These are phyloP conservation scores for Platyscapa corneri DNA, from an alignment of 1,140 invertebrate genomes.

Conservation along the genomic window DNA sequence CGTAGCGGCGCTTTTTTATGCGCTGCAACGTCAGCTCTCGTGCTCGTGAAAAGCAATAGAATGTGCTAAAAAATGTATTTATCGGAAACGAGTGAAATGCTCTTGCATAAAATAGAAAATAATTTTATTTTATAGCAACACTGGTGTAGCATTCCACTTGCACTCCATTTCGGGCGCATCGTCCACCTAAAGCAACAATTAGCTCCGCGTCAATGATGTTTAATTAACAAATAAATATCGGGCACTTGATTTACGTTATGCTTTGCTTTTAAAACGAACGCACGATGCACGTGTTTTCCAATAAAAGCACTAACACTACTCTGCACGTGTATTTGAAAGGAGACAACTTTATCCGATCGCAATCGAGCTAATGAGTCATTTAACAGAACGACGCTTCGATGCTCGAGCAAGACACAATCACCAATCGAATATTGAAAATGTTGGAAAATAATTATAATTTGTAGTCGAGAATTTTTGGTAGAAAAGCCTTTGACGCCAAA, in stretches of 20 bases:
- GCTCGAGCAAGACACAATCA: too few species aligned
- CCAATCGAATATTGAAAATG: too few species aligned
- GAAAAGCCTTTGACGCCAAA: too few species aligned
- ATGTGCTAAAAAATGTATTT: not conserved
- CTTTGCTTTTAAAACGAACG: too few species aligned
- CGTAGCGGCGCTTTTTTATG: too few species aligned
- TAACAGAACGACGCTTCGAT: too few species aligned
- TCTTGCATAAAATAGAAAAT: not conserved
- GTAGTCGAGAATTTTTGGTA: not conserved
- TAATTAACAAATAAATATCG: too few species aligned
- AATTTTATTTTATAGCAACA: not conserved
- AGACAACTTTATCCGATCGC: too few species aligned
- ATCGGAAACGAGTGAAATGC: not conserved
- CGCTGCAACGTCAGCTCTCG: not conserved
- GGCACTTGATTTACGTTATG: not conserved
- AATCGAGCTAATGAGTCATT: too few species aligned
- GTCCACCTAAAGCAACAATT: not conserved
- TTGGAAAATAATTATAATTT: not conserved
- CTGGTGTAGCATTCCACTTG: not conserved
- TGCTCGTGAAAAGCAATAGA: not conserved
- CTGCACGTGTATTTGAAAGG: too few species aligned
- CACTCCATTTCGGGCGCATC: not conserved
- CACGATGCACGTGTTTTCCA: too few species aligned
- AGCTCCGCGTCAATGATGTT: not conserved
- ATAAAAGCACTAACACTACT: too few species aligned